A percentile compares a stretch with the other conserved stretches of the same genome.
These are phyloP conservation scores for Steinernema scapterisci DNA, from an alignment of 2,888 invertebrate genomes.

Conservation along the genomic window DNA sequence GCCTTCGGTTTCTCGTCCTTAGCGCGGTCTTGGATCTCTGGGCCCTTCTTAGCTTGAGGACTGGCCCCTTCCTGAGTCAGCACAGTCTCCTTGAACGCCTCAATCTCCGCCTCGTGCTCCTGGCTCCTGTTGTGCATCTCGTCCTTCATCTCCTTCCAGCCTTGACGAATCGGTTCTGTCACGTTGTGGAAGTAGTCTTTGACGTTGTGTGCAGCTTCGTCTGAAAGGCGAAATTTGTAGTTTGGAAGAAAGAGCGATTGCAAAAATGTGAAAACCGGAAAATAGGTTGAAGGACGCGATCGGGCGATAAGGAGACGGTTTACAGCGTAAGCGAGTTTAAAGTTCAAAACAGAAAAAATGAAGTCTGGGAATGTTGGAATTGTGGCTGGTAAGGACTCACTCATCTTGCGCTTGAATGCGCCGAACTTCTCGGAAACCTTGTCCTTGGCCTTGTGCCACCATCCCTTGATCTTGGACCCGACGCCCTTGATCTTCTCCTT, in stretches of 20 bases:
- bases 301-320: not conserved
- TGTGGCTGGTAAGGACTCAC: not conserved
- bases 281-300: not conserved
- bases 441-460: conserved; percentile 22
- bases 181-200: conserved; percentile 30
- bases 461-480: conserved; percentile 10
- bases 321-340: not conserved
- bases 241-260: not conserved
- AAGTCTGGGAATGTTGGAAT: too few relatives aligned
- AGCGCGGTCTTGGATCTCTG: too few relatives aligned
- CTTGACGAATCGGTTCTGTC: not conserved
- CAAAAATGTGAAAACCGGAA: not conserved
- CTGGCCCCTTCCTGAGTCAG: not conserved
- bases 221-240: not conserved
- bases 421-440: not conserved
- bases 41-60: too few relatives aligned
- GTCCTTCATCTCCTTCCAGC: not conserved
- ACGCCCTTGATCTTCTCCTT: not conserved
- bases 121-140: not conserved
- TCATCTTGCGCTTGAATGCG: not conserved
- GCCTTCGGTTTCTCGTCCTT: too few relatives aligned
- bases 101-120: not conserved
- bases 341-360: not conserved
- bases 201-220: conserved; percentile 8
- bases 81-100: not conserved